phyloP scores from a whole-genome alignment of 35 echinoderm and acorn worm genomes.

The Eucidaris tribuloides region DNA sequence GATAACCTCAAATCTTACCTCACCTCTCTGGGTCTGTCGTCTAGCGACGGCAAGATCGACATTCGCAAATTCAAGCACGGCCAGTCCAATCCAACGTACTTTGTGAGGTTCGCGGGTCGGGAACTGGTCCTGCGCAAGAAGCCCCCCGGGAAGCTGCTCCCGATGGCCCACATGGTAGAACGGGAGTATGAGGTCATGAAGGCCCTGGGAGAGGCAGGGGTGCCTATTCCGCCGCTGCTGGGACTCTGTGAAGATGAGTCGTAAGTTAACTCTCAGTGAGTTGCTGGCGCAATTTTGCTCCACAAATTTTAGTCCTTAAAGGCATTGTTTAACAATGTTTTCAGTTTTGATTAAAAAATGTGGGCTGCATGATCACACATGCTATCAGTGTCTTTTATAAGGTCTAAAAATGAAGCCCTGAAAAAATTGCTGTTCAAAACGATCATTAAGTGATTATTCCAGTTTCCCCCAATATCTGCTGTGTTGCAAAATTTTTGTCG shows the following conservation, averaged over 20 bases:
- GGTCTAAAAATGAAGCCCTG: no score
- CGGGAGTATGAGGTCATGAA: constrained; percentile 92
- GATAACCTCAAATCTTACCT: constrained; percentile 60
- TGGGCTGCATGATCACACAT: no score
- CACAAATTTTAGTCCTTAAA: no score
- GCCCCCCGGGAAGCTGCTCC: constrained; percentile 94
- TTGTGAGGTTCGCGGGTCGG: constrained; percentile 60
- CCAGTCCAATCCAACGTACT: constrained; percentile 99
- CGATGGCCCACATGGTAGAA: constrained; percentile 90
- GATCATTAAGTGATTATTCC: no score
- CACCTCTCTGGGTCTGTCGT: constrained; percentile 42
- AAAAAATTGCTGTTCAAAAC: no score
- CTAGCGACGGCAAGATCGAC: constrained; percentile 37
- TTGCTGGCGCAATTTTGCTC: no score
- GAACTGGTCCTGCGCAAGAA: constrained; percentile 93
- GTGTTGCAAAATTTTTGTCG: no score
- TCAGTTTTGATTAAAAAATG: no score
- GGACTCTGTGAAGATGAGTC: constrained; percentile 80
- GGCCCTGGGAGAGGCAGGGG: constrained; percentile 70
- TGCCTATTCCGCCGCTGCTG: constrained; percentile 84
- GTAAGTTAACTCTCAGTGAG: no score
- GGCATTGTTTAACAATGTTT: no score
- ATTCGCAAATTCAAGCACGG: constrained; percentile 91
- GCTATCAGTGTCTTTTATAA: no score
- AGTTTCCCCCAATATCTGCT: no score